phyloP scores from a whole-genome alignment of 2,888 invertebrate species.

The Gonocerus acuteangulatus region DNA sequence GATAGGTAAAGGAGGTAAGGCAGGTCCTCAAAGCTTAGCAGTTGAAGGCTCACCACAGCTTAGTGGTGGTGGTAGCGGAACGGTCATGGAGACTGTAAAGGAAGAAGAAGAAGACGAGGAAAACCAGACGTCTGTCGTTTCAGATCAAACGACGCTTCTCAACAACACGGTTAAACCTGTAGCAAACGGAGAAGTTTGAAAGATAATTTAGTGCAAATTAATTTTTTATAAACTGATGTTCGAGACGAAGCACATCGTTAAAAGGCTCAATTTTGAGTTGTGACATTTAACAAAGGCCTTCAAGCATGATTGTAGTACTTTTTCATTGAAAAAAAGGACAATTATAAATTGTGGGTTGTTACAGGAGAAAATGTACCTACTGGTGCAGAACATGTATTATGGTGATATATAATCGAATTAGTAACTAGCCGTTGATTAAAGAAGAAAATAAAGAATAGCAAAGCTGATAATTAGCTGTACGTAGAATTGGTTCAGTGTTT shows the following conservation, averaged over 20 bases:
- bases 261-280: no score
- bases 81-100: conserved; percentile 37
- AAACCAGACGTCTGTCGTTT: conserved; percentile 18
- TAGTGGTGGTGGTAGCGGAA: conserved; percentile 20
- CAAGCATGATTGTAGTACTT: no score
- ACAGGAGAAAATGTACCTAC: no score
- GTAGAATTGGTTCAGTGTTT: no score
- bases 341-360: no score
- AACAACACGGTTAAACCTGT: not conserved
- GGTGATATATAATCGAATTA: conserved; percentile 21
- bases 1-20: conserved; percentile 43
- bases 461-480: not conserved
- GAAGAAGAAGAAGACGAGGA: conserved; percentile 39
- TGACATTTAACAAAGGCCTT: no score
- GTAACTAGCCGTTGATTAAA: conserved; percentile 1
- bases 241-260: no score
- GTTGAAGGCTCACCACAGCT: conserved; percentile 9
- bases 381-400: not conserved
- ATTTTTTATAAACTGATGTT: no score
- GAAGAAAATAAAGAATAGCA: not conserved
- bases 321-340: no score
- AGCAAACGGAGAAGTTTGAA: no score
- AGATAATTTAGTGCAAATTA: no score
- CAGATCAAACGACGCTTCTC: conserved; percentile 16
- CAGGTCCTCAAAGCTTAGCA: not conserved